Evolutionary conservation across 2,113 vertebrate species (phyloP).

Genomic region (Morone chrysops): DNA sequence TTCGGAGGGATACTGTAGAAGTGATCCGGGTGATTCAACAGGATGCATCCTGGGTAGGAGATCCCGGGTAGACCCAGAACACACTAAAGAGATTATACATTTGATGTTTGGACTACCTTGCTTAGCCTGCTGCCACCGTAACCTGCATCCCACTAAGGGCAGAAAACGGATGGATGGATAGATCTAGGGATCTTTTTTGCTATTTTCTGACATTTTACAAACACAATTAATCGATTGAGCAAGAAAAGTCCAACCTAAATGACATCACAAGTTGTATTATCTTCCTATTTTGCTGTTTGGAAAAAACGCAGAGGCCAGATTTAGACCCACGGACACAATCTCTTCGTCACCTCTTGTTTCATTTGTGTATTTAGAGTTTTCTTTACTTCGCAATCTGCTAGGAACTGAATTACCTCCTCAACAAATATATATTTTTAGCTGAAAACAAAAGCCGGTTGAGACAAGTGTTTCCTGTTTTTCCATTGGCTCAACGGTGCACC

Average conservation of each 20-base stretch:
- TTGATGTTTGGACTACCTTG: not conserved
- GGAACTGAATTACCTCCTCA: not conserved
- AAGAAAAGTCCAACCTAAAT: too few relatives aligned
- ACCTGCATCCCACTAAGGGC: too few relatives aligned
- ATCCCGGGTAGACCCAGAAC: not conserved
- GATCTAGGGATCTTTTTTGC: not conserved
- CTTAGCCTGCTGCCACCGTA: not conserved
- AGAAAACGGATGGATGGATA: not conserved
- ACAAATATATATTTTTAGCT: not conserved
- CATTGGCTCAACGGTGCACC: not conserved
- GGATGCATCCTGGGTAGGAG: too few relatives aligned
- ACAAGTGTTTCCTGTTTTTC: not conserved
- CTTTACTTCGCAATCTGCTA: not conserved
- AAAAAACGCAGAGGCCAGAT: too few relatives aligned
- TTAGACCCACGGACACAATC: not conserved
- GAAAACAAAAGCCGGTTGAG: not conserved
- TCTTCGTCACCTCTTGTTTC: not conserved
- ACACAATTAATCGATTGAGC: too few relatives aligned
- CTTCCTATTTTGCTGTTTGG: too few relatives aligned
- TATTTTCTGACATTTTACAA: too few relatives aligned
- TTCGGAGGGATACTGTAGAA: too few relatives aligned
- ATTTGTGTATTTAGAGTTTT: not conserved
- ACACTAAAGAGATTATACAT: not conserved
- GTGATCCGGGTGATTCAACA: too few relatives aligned
- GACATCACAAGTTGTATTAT: too few relatives aligned